These are phyloP conservation scores for Coregonus clupeaformis DNA, from an alignment of 2,113 vertebrate species.

Conservation along the genomic window DNA sequence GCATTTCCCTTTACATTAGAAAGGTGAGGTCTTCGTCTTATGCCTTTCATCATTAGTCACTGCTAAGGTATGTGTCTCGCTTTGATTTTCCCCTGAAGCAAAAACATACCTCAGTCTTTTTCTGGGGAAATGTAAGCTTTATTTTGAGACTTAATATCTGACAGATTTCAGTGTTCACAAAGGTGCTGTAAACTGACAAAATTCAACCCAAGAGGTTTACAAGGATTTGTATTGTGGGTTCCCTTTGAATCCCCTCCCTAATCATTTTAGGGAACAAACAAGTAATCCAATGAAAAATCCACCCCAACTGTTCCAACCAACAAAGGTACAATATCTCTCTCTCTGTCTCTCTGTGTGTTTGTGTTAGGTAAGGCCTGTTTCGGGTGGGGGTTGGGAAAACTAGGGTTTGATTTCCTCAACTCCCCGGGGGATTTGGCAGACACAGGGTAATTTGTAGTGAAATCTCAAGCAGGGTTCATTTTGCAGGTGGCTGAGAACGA, in stretches of 20 bases:
- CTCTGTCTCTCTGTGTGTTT: slow-evolving; percentile 7
- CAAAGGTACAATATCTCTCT: neutral
- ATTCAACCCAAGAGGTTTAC: slow-evolving; percentile 19
- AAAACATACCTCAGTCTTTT: slow-evolving; percentile 67
- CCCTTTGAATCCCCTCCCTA: neutral
- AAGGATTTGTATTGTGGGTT: neutral
- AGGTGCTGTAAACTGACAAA: slow-evolving; percentile 14
- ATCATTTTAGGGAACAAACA: neutral
- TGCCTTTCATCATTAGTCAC: slow-evolving; percentile 68
- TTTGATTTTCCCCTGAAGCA: slow-evolving; percentile 70
- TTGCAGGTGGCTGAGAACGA: slow-evolving; percentile 76
- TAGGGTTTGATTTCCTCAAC: slow-evolving; percentile 64
- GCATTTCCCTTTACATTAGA: slow-evolving; percentile 42
- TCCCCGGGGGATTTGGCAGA: slow-evolving; percentile 72
- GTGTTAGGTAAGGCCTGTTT: slow-evolving; percentile 31
- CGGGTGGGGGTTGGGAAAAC: slow-evolving; percentile 56
- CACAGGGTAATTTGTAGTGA: slow-evolving; percentile 78
- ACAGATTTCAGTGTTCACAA: slow-evolving; percentile 24
- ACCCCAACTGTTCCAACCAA: neutral
- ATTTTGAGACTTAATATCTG: slow-evolving; percentile 53
- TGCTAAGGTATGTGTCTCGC: slow-evolving; percentile 68
- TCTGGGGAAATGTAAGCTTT: slow-evolving; percentile 45
- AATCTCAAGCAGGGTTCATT: slow-evolving; percentile 77
- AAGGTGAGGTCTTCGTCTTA: slow-evolving; percentile 15
- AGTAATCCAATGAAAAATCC: no score